Conservation (phyloP, 2,888 invertebrate species). For the Fragum sueziense region DNA sequence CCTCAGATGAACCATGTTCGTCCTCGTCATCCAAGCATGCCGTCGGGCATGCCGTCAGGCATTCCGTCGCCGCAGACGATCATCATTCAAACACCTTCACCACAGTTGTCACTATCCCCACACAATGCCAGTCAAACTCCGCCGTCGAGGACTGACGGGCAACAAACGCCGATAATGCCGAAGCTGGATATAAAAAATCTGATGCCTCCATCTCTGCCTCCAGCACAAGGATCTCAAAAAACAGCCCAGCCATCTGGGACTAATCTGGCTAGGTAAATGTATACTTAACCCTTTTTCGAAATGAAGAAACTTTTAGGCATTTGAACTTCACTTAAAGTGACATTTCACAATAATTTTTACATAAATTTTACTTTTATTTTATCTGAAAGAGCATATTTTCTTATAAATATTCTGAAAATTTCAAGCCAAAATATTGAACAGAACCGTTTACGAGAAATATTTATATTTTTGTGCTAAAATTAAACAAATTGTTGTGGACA, state of each 20-base stretch:
- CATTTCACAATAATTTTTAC: too few species aligned
- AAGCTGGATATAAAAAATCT: slow-evolving; percentile 39
- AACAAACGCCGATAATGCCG: neutral
- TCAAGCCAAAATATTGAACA: too few species aligned
- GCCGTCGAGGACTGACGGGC: neutral
- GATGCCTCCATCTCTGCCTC: slow-evolving; percentile 46
- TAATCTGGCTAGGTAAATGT: slow-evolving; percentile 24
- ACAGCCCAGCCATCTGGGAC: neutral
- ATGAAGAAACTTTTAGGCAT: too few species aligned
- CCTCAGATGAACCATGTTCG: neutral
- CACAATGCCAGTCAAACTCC: neutral
- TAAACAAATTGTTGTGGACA: too few species aligned
- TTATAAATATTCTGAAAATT: too few species aligned
- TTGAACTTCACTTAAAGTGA: too few species aligned
- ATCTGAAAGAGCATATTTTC: too few species aligned
- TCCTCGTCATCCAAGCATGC: slow-evolving; percentile 1
- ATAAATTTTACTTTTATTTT: too few species aligned
- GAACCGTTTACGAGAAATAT: too few species aligned
- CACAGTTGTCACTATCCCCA: neutral
- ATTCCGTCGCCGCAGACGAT: neutral
- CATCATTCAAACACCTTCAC: neutral
- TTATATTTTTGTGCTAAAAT: too few species aligned
- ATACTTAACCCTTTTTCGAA: too few species aligned
- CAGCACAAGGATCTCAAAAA: slow-evolving; percentile 27
- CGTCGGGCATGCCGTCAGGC: neutral